Percentiles rank a stretch among this genome's conserved stretches.
Evolutionary conservation across 2,797 vertebrate species (phyloP).

Genomic region (Gambusia yucatana): DNA sequence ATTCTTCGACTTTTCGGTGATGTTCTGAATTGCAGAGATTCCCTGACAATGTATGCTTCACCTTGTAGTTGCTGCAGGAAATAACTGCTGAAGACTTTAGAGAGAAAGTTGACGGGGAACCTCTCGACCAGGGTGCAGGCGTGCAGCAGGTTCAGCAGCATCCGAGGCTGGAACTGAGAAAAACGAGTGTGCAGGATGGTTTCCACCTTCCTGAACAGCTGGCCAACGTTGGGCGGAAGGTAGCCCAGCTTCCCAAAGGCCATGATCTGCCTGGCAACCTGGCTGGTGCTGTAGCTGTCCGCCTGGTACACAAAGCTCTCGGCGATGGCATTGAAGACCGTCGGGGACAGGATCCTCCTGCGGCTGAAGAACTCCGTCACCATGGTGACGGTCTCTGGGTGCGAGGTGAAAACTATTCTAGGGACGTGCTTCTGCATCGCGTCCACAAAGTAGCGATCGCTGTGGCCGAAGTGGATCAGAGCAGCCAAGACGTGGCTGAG

Average conservation of each 20-base stretch:
- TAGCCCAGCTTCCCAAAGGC: slow-evolving; percentile 90
- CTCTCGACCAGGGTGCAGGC: slow-evolving; percentile 86
- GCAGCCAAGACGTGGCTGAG: slow-evolving; percentile 84
- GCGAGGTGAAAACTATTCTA: slow-evolving; percentile 70
- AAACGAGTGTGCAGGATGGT: slow-evolving; percentile 74
- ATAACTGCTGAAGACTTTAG: slow-evolving; percentile 89
- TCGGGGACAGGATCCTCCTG: slow-evolving; percentile 83
- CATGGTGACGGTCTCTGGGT: slow-evolving; percentile 81
- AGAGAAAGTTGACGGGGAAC: slow-evolving; percentile 91
- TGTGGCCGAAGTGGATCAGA: slow-evolving; percentile 86
- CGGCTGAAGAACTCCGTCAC: slow-evolving; percentile 86
- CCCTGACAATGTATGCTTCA: slow-evolving; percentile 61
- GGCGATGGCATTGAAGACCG: slow-evolving; percentile 84
- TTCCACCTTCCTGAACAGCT: slow-evolving; percentile 89
- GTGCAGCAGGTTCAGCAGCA: slow-evolving; percentile 87
- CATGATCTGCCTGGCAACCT: slow-evolving; percentile 84
- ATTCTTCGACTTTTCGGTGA: neutral
- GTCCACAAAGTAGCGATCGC: slow-evolving; percentile 81
- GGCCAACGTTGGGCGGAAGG: slow-evolving; percentile 83
- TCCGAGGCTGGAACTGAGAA: slow-evolving; percentile 84
- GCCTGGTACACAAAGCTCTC: slow-evolving; percentile 87
- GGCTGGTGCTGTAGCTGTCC: slow-evolving; percentile 83
- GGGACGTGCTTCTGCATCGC: slow-evolving; percentile 83
- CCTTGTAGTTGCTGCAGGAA: slow-evolving; percentile 92
- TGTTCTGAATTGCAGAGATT: neutral